A percentile compares a stretch with the other conserved stretches of the same genome.
Evolutionary conservation across 2,888 invertebrate species (phyloP).

Genomic region (Troides aeacus): DNA sequence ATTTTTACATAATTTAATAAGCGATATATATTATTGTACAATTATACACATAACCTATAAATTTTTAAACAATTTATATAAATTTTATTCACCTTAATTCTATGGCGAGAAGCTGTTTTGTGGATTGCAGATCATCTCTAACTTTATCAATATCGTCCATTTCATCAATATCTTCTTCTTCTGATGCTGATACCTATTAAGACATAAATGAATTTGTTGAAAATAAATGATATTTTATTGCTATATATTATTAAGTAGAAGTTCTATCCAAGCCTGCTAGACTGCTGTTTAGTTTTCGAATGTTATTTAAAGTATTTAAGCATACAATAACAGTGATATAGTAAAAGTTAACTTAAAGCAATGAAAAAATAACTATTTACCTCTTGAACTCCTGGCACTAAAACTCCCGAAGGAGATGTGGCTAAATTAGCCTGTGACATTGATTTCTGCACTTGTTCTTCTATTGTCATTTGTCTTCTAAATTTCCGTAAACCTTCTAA

Average conservation of each 20-base stretch:
- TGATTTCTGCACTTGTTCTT: constrained; percentile 92
- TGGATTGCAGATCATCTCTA: constrained; percentile 93
- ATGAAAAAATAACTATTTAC: constrained; percentile 35
- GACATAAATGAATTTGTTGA: too few species aligned
- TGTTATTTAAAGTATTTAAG: too few species aligned
- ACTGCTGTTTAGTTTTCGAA: too few species aligned
- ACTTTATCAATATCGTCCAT: constrained; percentile 95
- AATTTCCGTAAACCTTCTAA: constrained; percentile 92
- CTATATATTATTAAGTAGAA: too few species aligned
- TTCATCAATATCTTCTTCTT: constrained; percentile 88
- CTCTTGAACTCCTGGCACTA: constrained; percentile 52
- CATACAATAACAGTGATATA: too few species aligned
- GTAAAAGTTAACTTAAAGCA: too few species aligned
- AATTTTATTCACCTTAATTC: constrained; percentile 81
- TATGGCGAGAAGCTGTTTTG: constrained; percentile 93
- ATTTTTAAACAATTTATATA: too few species aligned
- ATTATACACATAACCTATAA: too few species aligned
- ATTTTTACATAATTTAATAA: not conserved
- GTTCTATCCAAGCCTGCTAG: too few species aligned
- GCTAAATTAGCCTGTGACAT: constrained; percentile 84
- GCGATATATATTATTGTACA: too few species aligned
- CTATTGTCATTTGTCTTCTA: constrained; percentile 93
- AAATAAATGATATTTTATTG: too few species aligned
- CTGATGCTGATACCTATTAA: constrained; percentile 53
- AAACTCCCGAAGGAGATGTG: constrained; percentile 66